Evolutionary conservation across 2,888 invertebrate species (phyloP), one percentile per base, ranked within the genome.

Genomic region (Quadroppia sp.): DNA sequence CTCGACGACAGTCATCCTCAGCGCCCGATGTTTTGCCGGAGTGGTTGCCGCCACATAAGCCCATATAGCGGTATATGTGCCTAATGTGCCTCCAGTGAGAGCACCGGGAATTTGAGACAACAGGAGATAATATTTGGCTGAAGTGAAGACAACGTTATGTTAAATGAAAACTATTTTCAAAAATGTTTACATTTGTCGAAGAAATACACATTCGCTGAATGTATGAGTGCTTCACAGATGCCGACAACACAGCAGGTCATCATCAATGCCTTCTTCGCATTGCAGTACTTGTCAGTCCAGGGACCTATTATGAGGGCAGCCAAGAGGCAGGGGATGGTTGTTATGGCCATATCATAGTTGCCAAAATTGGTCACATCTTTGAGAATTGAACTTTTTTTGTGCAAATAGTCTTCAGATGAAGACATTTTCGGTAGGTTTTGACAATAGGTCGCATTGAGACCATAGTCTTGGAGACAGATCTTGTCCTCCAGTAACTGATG

Each of bases 401-500:
- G 32, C 15, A 69, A 9, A 13, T 11, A 28, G 50, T 73, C 73
- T 4, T 64, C 45, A 25, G 48, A 30, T 1, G 2, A 1, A 17
- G 23, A 64, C 73, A 73, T 73, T 13, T 11, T 20, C 2, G 73
- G 69, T 9, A 73, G 28, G 4, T 11, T 11, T 20, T 23, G 17
- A 48, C 73, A 73, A n/a, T 73, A 73, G 25, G 69, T 11, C 9
- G 13, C 25, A n/a, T 23, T 15, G 1, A 73, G 50, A 28, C 32
- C 2, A 20, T 73, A 73, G 1, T 23, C 17, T 2, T 42, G 45
- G 6, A 67, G 30, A 30, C 73, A 73, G 9, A 73, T 30, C 23
- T 73, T 73, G 30, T 73, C 73, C 25, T 69, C 69, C 1, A 73
- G 42, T 48, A 73, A 23, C 50, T 73, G 73, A 40, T 64, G 40